Evolutionary conservation across 2,888 invertebrate genomes (phyloP).

Genomic region (Euclidia mi): DNA sequence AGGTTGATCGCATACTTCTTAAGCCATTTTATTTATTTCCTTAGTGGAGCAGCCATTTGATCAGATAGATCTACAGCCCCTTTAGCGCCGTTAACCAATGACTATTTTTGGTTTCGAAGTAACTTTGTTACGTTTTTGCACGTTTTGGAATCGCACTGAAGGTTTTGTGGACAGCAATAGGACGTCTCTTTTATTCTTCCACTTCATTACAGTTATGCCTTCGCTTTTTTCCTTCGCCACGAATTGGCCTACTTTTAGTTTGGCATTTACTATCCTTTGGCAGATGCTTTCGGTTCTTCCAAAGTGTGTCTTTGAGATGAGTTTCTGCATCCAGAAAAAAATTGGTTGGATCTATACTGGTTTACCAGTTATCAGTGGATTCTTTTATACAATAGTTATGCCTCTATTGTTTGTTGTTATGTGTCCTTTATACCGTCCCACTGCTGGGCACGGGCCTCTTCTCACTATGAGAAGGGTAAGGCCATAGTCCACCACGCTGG

Average conservation of each 20-base stretch:
- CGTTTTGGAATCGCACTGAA: slow-evolving; percentile 17
- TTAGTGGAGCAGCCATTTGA: slow-evolving; percentile 24
- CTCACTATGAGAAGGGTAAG: too few relatives aligned
- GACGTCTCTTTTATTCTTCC: slow-evolving; percentile 32
- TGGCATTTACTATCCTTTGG: slow-evolving; percentile 31
- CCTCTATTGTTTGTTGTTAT: too few relatives aligned
- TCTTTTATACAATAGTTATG: too few relatives aligned
- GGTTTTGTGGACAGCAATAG: slow-evolving; percentile 28
- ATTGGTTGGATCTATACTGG: slow-evolving; percentile 19
- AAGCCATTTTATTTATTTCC: slow-evolving; percentile 32
- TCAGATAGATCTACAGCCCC: too few relatives aligned
- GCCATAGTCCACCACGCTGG: too few relatives aligned
- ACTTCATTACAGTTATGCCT: slow-evolving; percentile 27
- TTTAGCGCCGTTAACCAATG: slow-evolving; percentile 13
- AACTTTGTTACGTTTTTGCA: slow-evolving; percentile 8
- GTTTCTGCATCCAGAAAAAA: slow-evolving; percentile 22
- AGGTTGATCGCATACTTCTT: too few relatives aligned
- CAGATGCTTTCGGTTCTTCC: slow-evolving; percentile 28
- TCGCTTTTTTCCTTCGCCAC: slow-evolving; percentile 18
- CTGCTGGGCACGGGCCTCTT: too few relatives aligned
- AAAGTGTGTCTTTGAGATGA: slow-evolving; percentile 32
- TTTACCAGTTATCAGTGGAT: slow-evolving; percentile 28
- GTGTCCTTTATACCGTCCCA: too few relatives aligned
- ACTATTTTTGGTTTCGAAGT: slow-evolving; percentile 12
- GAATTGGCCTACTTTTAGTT: slow-evolving; percentile 30